Percentiles rank a stretch among this genome's conserved stretches.
Evolutionary conservation across 2,113 vertebrate genomes (phyloP).

Genomic region (Camelus dromedarius): DNA sequence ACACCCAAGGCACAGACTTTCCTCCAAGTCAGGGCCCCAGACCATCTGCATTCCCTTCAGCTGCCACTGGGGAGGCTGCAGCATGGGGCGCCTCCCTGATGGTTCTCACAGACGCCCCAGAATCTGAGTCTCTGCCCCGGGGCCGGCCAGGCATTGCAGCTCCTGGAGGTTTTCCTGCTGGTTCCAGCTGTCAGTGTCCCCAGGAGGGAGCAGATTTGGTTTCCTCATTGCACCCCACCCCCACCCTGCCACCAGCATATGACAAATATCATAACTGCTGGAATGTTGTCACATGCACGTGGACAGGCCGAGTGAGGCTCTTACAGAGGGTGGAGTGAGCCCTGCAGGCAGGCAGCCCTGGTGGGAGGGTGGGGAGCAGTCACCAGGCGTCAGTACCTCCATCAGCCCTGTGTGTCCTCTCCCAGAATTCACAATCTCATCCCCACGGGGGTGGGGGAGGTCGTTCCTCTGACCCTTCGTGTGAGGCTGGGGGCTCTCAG

Average conservation of each 20-base stretch:
- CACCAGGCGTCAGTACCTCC: not conserved
- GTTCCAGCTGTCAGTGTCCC: accelerated
- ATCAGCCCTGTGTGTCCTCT: not conserved
- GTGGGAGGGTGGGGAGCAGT: no score
- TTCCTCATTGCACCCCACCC: not conserved
- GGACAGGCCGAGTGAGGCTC: not conserved
- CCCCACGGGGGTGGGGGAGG: not conserved
- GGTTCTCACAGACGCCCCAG: not conserved
- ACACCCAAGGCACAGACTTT: accelerated
- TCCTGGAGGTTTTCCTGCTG: not conserved
- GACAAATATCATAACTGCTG: not conserved
- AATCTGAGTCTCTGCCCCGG: not conserved
- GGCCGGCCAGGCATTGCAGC: no score
- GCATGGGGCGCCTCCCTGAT: not conserved
- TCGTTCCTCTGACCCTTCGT: not conserved
- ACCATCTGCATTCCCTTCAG: accelerated
- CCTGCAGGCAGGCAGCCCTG: not conserved
- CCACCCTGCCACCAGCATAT: not conserved
- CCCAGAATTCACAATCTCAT: not conserved
- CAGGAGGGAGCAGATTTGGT: not conserved
- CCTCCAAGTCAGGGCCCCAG: not conserved
- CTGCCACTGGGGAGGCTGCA: accelerated
- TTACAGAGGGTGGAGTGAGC: not conserved
- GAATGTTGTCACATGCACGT: accelerated
- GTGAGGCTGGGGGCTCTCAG: not conserved